Conservation (phyloP, 2,888 invertebrate genomes). For the Embidobia sp. region DNA sequence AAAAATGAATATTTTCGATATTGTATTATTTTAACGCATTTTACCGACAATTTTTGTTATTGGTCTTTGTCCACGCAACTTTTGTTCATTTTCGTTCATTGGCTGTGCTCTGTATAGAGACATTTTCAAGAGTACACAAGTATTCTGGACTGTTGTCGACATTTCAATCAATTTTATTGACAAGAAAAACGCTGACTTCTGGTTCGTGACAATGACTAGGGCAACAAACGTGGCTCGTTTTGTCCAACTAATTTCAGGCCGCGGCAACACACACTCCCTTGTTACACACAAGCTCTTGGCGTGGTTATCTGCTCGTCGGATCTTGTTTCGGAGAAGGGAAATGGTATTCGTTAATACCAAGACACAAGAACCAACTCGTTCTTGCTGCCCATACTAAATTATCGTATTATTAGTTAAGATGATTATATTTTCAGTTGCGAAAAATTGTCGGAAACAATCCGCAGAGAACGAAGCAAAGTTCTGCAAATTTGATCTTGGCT, state of each 20-base stretch:
- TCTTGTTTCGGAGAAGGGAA: slow-evolving; percentile 68
- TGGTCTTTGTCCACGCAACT: too few species aligned
- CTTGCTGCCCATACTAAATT: slow-evolving; percentile 63
- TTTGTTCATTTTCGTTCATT: too few species aligned
- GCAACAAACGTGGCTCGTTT: slow-evolving; percentile 68
- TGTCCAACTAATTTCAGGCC: slow-evolving; percentile 72
- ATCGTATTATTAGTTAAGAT: slow-evolving; percentile 27
- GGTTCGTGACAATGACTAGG: slow-evolving; percentile 62
- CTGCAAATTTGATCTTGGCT: too few species aligned
- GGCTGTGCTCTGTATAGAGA: too few species aligned
- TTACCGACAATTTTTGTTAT: too few species aligned
- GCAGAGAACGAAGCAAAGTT: too few species aligned
- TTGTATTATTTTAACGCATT: too few species aligned
- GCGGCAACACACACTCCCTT: slow-evolving; percentile 62
- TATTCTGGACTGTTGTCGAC: slow-evolving; percentile 36
- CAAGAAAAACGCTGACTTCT: slow-evolving; percentile 50
- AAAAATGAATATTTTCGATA: too few species aligned
- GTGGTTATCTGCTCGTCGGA: slow-evolving; percentile 65
- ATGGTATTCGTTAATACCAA: slow-evolving; percentile 67
- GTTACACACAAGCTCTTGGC: slow-evolving; percentile 64
- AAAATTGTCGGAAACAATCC: background rate
- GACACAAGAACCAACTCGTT: slow-evolving; percentile 54
- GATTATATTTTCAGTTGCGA: slow-evolving; percentile 50
- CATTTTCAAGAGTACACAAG: too few species aligned
- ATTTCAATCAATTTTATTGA: slow-evolving; percentile 56